A percentile compares a stretch with the other conserved stretches of the same genome.
Conservation (phyloP, 2,888 invertebrate genomes). For the Drosophila algonquin region DNA sequence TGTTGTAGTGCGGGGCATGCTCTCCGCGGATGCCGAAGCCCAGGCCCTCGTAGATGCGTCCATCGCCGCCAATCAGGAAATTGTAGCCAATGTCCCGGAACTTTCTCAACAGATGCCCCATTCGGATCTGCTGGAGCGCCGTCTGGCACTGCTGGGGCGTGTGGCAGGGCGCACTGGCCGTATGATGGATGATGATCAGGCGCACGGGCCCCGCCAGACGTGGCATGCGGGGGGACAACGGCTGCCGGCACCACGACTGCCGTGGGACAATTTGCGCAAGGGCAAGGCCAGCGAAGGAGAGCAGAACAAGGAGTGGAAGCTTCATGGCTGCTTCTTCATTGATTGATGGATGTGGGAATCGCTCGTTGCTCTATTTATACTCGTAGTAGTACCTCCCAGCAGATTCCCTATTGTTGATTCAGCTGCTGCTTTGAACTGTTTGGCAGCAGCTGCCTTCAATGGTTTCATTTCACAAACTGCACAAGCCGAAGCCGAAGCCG, state of each 20-base stretch:
- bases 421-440: slow-evolving; percentile 11
- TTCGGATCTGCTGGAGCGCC: slow-evolving; percentile 87
- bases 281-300: slow-evolving; percentile 1
- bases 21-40: slow-evolving; percentile 88
- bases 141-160: slow-evolving; percentile 84
- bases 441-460: slow-evolving; percentile 6
- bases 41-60: slow-evolving; percentile 87
- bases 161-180: slow-evolving; percentile 86
- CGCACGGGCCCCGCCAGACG: slow-evolving; percentile 85
- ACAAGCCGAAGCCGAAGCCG: slow-evolving; percentile 4
- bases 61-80: slow-evolving; percentile 89
- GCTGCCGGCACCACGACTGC: slow-evolving; percentile 33
- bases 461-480: slow-evolving; percentile 1
- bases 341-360: background rate
- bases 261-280: slow-evolving; percentile 33
- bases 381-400: background rate
- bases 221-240: slow-evolving; percentile 32
- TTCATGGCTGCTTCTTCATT: slow-evolving; percentile 15
- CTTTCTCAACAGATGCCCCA: slow-evolving; percentile 85
- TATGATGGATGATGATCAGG: slow-evolving; percentile 88
- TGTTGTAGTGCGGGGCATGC: slow-evolving; percentile 88
- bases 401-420: slow-evolving; percentile 17
- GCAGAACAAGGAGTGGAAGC: slow-evolving; percentile 14
- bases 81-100: slow-evolving; percentile 89
- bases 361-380: slow-evolving; percentile 16